phyloP scores from a whole-genome alignment of 1,140 invertebrate genomes.

The Anastrepha obliqua region DNA sequence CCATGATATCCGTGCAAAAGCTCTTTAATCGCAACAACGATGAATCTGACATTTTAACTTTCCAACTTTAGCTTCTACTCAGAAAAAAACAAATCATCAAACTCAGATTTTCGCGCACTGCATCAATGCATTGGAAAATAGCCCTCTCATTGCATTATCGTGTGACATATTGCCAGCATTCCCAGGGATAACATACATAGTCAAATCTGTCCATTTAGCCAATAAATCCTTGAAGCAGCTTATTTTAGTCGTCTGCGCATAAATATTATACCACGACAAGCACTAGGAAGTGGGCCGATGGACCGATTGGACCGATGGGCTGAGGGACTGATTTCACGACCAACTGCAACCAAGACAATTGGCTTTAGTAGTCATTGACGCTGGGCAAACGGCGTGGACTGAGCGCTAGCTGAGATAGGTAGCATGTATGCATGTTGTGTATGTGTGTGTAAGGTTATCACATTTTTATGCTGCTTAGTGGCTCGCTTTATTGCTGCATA shows the following conservation, averaged over 20 bases:
- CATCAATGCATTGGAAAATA: neutral
- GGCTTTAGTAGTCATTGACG: slow-evolving; percentile 49
- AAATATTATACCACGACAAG: slow-evolving; percentile 65
- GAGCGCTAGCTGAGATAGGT: neutral
- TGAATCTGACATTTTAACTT: no score
- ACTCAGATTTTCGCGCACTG: neutral
- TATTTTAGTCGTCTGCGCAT: slow-evolving; percentile 72
- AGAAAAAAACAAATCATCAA: neutral
- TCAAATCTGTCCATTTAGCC: slow-evolving; percentile 73
- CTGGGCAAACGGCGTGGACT: neutral
- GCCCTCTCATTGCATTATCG: neutral
- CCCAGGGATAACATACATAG: slow-evolving; percentile 61
- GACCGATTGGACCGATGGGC: neutral
- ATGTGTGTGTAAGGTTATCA: neutral
- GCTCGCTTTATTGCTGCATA: neutral
- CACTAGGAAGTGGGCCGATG: neutral
- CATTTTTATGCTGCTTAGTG: neutral
- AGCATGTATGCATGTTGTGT: neutral
- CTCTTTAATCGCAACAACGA: no score
- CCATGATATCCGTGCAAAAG: no score
- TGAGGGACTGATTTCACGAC: neutral
- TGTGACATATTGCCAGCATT: slow-evolving; percentile 50
- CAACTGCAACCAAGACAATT: slow-evolving; percentile 1
- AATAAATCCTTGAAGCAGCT: slow-evolving; percentile 74
- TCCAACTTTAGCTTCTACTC: no score